These are phyloP conservation scores for Rattus norvegicus DNA, from an alignment of 2,113 vertebrate species.

Conservation along the genomic window GRCr8 NC_086034.1:44557501-44558000, in stretches of 20 bases:
- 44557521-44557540: neutral
- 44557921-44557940: neutral
- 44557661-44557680: no score
- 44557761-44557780: neutral
- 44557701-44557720: neutral
- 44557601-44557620: neutral
- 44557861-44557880: neutral
- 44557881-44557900: neutral
- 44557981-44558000: neutral
- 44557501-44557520: no score
- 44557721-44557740: neutral
- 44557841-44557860: neutral
- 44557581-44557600: neutral
- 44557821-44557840: neutral
- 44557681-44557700: neutral
- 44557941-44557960: neutral
- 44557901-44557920: neutral
- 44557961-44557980: neutral
- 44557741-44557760: neutral
- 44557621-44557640: neutral
- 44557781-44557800: neutral
- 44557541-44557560: neutral
- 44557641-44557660: no score
- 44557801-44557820: no score
- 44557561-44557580: neutral